Evolutionary conservation across 2,113 vertebrate species (phyloP), one percentile per base, ranked within the genome.

Genomic region (Pitta sordida): DNA sequence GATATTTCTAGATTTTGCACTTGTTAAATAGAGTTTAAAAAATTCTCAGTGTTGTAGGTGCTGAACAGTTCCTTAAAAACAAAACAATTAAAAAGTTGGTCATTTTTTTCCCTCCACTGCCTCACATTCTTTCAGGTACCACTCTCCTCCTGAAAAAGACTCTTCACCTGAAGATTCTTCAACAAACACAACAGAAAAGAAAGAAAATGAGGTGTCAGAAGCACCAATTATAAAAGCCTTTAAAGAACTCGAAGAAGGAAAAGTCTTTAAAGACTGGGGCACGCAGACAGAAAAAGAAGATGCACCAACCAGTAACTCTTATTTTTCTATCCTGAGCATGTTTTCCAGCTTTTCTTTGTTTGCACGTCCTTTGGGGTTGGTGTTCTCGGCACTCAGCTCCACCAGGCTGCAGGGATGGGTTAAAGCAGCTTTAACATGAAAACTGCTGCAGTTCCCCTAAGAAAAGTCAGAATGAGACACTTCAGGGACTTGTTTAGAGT

Each of bases 161-260:
- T 86, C 92, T 19, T 95, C 96, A 12, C 92, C 83, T 70, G 96
- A 92, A 79, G 92, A 73, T n/a, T 95, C 95, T 48, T 75, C 95
- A 71, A 51, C 91, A 73, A 93, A 94, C 88, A 94, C 97, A 49
- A 18, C 22, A 14, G 85, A 86, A 19, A 97, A 96, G 52, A 98
- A 97, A 56, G 98, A 98, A 22, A 93, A 78, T n/a, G 98, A 98
- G 12, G 81, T 90, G 18, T 93, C 97, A 36, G 97, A 99, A 86
- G 98, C 98, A 19, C 98, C 99, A 9, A 95, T 99, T 93, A 98
- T 99, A 97, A 99, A 98, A 96, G 98, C 98, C 37, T 97, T 99
- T 75, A 99, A 98, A 83, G 98, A 99, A 96, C 97, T 99, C 81
- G 98, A 99, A 96, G 98, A 98, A 95, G 98, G 98, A 95, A 98